phyloP scores from a whole-genome alignment of 2,888 invertebrate genomes.

The Epinotia brunnichana region DNA sequence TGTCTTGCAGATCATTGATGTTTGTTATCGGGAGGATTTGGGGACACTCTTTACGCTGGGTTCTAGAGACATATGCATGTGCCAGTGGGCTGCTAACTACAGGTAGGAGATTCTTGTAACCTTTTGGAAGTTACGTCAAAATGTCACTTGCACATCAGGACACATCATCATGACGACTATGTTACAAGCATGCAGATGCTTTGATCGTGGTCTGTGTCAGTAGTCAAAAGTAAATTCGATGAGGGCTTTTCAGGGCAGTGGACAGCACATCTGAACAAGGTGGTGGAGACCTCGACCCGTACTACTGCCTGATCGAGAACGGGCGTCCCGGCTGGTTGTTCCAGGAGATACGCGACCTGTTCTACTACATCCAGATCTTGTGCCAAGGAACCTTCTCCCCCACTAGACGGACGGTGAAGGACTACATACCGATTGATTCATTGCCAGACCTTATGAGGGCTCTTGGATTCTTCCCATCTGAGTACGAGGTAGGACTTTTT shows the following conservation, averaged over 20 bases:
- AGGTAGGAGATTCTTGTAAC: constrained; percentile 54
- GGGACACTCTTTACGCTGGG: constrained; percentile 72
- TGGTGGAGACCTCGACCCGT: constrained; percentile 86
- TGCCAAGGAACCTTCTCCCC: constrained; percentile 88
- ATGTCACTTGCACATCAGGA: neutral
- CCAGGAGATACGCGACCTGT: constrained; percentile 88
- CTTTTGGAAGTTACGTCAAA: neutral
- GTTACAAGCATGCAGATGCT: neutral
- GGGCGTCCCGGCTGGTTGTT: constrained; percentile 88
- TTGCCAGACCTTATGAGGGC: constrained; percentile 89
- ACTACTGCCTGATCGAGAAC: constrained; percentile 88
- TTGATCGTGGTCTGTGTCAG: neutral
- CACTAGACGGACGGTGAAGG: constrained; percentile 83
- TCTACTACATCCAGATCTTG: constrained; percentile 90
- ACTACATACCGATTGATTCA: constrained; percentile 85
- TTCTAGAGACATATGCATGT: constrained; percentile 64
- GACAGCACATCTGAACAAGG: constrained; percentile 79
- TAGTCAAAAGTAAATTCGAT: neutral
- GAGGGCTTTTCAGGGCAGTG: constrained; percentile 69
- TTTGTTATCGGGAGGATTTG: constrained; percentile 67
- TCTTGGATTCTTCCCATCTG: constrained; percentile 89
- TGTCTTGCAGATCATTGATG: constrained; percentile 58
- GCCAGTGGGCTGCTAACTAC: constrained; percentile 71
- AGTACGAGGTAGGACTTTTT: constrained; percentile 86
- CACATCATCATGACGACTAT: neutral